Evolutionary conservation across 2,888 invertebrate species (phyloP).

Genomic region (Drosophila melanocephala): DNA sequence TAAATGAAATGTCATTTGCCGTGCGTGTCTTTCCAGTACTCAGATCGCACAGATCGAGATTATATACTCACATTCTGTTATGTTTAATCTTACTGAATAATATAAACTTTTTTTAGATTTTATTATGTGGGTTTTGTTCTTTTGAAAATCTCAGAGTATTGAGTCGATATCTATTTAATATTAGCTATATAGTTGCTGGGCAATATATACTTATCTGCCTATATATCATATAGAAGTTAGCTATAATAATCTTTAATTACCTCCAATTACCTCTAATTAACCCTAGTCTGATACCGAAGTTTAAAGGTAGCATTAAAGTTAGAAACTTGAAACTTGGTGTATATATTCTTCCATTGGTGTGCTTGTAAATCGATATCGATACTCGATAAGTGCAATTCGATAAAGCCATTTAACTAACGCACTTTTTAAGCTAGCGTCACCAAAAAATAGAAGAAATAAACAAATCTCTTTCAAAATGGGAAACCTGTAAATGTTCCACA

Average conservation of each 20-base stretch:
- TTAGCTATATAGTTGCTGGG: background rate
- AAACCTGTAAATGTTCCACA: background rate
- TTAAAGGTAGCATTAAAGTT: background rate
- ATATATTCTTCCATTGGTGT: background rate
- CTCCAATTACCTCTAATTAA: too few species aligned
- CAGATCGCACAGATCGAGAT: conserved; percentile 13
- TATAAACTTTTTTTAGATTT: background rate
- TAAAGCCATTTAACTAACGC: fast-evolving
- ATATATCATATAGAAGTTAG: background rate
- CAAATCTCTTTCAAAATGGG: background rate
- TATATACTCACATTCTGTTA: background rate
- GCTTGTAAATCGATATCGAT: background rate
- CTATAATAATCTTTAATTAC: background rate
- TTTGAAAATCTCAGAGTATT: background rate
- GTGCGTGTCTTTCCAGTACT: conserved; percentile 26
- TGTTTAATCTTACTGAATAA: background rate
- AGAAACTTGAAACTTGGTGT: background rate
- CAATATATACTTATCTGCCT: background rate
- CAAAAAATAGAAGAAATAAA: too few species aligned
- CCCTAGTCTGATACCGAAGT: fast-evolving
- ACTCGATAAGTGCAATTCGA: background rate
- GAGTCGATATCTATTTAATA: background rate
- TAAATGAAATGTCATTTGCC: conserved; percentile 76
- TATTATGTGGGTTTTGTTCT: background rate
- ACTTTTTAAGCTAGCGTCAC: background rate